phyloP scores from a whole-genome alignment of 2,888 invertebrate genomes.

The Icerya purchasi region DNA sequence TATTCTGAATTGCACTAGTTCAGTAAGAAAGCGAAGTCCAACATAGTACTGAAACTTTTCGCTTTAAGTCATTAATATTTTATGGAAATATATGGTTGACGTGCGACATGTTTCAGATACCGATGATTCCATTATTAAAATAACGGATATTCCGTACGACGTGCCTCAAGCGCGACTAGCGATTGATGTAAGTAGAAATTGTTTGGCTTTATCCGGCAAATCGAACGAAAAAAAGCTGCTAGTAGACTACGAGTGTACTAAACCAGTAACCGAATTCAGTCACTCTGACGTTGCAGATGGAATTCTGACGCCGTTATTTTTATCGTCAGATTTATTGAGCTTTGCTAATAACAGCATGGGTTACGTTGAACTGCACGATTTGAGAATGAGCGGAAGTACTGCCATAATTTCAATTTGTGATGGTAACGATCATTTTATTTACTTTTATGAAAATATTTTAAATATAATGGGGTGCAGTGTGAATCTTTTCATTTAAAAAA shows the following conservation, averaged over 20 bases:
- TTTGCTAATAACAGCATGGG: slow-evolving; percentile 3
- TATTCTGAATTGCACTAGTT: too few relatives aligned
- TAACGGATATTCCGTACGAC: slow-evolving; percentile 1
- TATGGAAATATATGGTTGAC: too few relatives aligned
- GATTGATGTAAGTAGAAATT: not conserved
- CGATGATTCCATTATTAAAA: not conserved
- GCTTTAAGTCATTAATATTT: too few relatives aligned
- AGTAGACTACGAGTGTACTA: not conserved
- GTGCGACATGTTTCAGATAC: not conserved
- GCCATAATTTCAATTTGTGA: not conserved
- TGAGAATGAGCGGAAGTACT: not conserved
- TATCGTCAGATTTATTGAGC: slow-evolving; percentile 1
- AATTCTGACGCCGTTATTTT: not conserved
- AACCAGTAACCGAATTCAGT: not conserved
- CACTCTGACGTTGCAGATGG: not conserved
- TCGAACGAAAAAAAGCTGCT: not conserved
- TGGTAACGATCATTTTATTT: too few relatives aligned
- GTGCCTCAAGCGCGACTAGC: slow-evolving; percentile 1
- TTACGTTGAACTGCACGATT: slow-evolving; percentile 1
- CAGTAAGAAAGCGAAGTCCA: too few relatives aligned
- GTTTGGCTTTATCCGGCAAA: not conserved
- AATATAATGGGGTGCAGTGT: too few relatives aligned
- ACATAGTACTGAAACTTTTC: too few relatives aligned
- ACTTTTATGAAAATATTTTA: too few relatives aligned
- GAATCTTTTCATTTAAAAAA: too few relatives aligned